phyloP scores from a whole-genome alignment of 2,113 vertebrate genomes.

The Tetraodon nigroviridis region DNA sequence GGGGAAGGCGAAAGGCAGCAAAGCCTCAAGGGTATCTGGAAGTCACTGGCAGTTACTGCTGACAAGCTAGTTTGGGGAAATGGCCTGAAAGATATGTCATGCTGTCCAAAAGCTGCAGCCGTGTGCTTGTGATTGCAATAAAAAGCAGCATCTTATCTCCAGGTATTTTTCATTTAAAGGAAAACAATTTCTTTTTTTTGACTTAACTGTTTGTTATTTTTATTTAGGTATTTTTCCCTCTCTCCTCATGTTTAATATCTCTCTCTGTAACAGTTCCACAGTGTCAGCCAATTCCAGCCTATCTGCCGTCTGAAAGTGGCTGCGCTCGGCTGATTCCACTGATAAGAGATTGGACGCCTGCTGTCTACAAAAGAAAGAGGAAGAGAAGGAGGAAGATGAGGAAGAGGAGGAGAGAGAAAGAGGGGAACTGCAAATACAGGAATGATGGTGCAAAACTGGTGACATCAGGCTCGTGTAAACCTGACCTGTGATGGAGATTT shows the following conservation, averaged over 20 bases:
- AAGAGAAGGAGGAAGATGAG: neutral
- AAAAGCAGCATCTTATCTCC: conserved; percentile 45
- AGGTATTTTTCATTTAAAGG: conserved; percentile 23
- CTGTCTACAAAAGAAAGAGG: conserved; percentile 40
- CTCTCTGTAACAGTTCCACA: conserved; percentile 42
- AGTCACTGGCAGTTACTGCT: conserved; percentile 34
- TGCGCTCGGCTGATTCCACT: conserved; percentile 66
- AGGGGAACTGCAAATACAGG: conserved; percentile 16
- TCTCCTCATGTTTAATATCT: conserved; percentile 49
- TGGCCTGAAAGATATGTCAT: neutral
- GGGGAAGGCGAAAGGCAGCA: conserved; percentile 9
- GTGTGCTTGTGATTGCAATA: conserved; percentile 17
- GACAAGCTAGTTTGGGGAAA: neutral
- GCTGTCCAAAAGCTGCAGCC: conserved; percentile 22
- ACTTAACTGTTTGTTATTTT: neutral
- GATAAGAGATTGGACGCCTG: conserved; percentile 62
- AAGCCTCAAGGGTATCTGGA: conserved; percentile 43
- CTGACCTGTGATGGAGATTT: conserved; percentile 5
- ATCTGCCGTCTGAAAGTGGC: conserved; percentile 57
- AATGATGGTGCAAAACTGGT: too few species aligned
- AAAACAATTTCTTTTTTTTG: conserved; percentile 14
- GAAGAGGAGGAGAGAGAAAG: neutral
- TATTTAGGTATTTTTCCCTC: conserved; percentile 14
- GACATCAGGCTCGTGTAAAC: too few species aligned
- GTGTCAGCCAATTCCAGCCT: conserved; percentile 61